A percentile compares a stretch with the other conserved stretches of the same genome.
Evolutionary conservation across 35 echinoderm and acorn worm genomes (phyloP).

Genomic region (Stichopus chloronotus): DNA sequence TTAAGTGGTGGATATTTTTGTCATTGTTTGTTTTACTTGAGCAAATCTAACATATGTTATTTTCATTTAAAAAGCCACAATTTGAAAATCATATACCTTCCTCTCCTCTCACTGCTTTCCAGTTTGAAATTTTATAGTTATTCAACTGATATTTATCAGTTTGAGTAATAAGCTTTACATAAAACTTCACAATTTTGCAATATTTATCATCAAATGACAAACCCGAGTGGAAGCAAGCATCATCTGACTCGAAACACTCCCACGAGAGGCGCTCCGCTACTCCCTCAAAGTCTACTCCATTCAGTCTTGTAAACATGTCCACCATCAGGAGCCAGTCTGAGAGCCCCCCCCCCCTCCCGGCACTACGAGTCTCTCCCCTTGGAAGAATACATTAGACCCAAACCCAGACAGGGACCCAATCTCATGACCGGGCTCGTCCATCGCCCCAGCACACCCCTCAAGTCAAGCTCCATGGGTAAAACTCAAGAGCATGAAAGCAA

Average conservation of each 20-base stretch:
- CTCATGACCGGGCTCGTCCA: conserved; percentile 54
- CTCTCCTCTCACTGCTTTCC: too few relatives aligned
- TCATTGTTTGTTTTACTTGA: too few relatives aligned
- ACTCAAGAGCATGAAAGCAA: background rate
- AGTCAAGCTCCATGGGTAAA: background rate
- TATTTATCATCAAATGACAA: conserved; percentile 30
- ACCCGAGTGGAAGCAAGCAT: background rate
- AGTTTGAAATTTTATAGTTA: too few relatives aligned
- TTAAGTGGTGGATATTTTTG: too few relatives aligned
- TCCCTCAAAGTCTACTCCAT: conserved; percentile 25
- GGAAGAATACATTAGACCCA: conserved; percentile 50
- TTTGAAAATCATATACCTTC: too few relatives aligned
- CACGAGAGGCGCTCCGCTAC: conserved; percentile 2
- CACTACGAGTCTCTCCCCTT: conserved; percentile 40
- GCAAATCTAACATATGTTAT: too few relatives aligned
- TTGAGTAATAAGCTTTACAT: background rate
- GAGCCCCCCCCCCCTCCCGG: conserved; percentile 27
- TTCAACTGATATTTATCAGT: background rate
- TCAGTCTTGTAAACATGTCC: conserved; percentile 38
- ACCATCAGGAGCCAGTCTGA: conserved; percentile 43
- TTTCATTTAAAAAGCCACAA: too few relatives aligned
- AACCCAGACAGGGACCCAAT: conserved; percentile 29
- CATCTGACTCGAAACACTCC: background rate
- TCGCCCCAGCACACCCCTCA: background rate
- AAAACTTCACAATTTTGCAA: background rate